phyloP scores from a whole-genome alignment of 2,888 invertebrate species.

The Julus scandinavius region DNA sequence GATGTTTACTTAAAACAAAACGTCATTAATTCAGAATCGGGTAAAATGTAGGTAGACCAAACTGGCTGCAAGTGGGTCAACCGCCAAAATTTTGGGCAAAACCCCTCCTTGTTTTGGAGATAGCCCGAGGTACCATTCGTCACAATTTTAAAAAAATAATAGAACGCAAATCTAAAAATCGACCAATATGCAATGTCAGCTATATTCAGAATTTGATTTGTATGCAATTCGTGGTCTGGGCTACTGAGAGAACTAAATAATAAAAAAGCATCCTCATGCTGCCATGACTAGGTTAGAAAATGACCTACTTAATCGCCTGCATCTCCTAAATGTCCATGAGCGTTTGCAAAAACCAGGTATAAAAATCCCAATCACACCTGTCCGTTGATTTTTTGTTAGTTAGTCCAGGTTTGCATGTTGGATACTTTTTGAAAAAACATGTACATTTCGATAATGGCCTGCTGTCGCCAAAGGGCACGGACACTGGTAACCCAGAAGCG shows the following conservation, averaged over 20 bases:
- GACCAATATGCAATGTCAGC: neutral
- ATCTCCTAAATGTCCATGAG: neutral
- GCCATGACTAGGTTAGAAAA: neutral
- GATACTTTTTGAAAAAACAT: neutral
- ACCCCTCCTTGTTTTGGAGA: neutral
- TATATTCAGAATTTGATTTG: neutral
- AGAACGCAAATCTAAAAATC: neutral
- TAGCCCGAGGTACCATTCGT: constrained; percentile 9
- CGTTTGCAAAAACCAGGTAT: neutral
- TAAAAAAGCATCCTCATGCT: neutral
- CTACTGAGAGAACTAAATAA: too few species aligned
- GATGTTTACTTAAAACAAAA: neutral
- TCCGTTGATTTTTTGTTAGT: too few species aligned
- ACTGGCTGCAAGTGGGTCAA: constrained; percentile 4
- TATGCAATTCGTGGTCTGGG: neutral
- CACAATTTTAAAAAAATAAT: neutral
- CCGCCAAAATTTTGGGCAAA: neutral
- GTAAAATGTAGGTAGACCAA: neutral
- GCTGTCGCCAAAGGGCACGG: neutral
- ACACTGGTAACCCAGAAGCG: neutral
- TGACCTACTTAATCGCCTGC: constrained; percentile 15
- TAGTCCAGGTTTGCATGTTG: neutral
- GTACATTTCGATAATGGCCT: neutral
- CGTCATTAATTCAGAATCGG: neutral
- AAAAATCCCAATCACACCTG: too few species aligned